Evolutionary conservation across 2,888 invertebrate genomes (phyloP), one percentile per base, ranked within the genome.

Genomic region (Neoascia interrupta): DNA sequence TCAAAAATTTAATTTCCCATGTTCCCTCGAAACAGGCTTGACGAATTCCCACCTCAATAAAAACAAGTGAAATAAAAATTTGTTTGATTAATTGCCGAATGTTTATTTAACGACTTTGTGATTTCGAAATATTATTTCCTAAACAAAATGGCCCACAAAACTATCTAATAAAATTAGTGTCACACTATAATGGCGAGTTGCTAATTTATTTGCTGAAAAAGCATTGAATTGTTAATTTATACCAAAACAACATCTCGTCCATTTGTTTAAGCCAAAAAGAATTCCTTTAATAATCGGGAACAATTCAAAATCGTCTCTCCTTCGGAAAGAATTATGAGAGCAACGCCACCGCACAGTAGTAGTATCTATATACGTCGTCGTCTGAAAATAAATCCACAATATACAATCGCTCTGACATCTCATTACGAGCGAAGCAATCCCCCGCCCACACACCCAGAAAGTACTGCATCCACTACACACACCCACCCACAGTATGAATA

Each of bases 381-480:
- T 60, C 47, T 61, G 66, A 72, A 72, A 66, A 76, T 76, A 76
- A 76, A 76, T 58, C 51, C 75, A 69, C 54, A 73, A 51, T 63
- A 63, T 54, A 28, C 69, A n/a, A n/a, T n/a, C n/a, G n/a, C 63
- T 61, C 61, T 56, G 61, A 69, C 70, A 69, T 69, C 56, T 41
- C 19, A 66, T 68, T 69, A 11, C 13, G 31, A 49, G 28, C 36
- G 21, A 47, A 53, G n/a, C n/a, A n/a, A n/a, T n/a, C n/a, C n/a
- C 39, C 68, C 68, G 60, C 73, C 73, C 69, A 75, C 70, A 63
- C 63, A 63, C 39, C n/a, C n/a, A n/a, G n/a, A n/a, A n/a, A n/a
- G n/a, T n/a, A n/a, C n/a, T n/a, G n/a, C n/a, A n/a, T n/a, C n/a
- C n/a, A 54, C 36, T 15, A 36, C 53, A 36, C 36, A 53, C 18